A percentile compares a stretch with the other conserved stretches of the same genome.
These are phyloP conservation scores for Caerostris extrusa DNA, from an alignment of 1,140 invertebrate genomes.

Conservation along the genomic window DNA sequence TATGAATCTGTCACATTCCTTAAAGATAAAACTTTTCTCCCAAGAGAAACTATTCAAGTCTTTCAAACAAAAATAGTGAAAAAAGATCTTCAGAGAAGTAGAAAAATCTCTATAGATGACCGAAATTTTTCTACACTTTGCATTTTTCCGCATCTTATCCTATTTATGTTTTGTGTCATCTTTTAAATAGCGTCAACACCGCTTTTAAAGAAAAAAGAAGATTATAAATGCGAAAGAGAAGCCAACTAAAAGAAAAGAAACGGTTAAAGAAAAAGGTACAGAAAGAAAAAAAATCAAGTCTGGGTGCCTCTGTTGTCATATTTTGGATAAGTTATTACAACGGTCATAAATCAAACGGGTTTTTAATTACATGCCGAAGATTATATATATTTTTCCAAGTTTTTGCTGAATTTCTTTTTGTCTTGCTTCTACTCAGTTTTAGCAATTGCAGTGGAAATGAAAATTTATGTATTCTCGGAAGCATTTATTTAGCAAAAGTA, in stretches of 20 bases:
- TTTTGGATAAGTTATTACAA: slow-evolving; percentile 8
- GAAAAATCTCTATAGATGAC: not conserved
- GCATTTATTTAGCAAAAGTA: not conserved
- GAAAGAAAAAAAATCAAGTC: too few species aligned
- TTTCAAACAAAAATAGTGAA: not conserved
- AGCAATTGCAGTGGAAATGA: not conserved
- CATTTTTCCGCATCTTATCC: not conserved
- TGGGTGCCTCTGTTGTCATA: not conserved
- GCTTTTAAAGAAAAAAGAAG: not conserved
- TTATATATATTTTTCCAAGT: not conserved
- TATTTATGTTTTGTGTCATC: slow-evolving; percentile 17
- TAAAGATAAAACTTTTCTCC: not conserved
- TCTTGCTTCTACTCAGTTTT: not conserved
- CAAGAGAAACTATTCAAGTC: not conserved
- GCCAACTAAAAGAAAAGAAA: not conserved
- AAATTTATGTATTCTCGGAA: not conserved
- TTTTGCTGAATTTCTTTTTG: too few species aligned
- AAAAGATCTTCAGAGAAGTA: not conserved
- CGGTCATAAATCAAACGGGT: slow-evolving; percentile 16
- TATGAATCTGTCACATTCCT: slow-evolving; percentile 10
- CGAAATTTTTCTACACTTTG: not conserved
- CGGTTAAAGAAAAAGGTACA: too few species aligned
- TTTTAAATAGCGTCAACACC: not conserved
- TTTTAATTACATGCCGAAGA: slow-evolving; percentile 41
- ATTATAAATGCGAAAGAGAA: not conserved